Base-by-base conservation (phyloP, 2,797 vertebrate species). In the Sandelia bainsii region DNA sequence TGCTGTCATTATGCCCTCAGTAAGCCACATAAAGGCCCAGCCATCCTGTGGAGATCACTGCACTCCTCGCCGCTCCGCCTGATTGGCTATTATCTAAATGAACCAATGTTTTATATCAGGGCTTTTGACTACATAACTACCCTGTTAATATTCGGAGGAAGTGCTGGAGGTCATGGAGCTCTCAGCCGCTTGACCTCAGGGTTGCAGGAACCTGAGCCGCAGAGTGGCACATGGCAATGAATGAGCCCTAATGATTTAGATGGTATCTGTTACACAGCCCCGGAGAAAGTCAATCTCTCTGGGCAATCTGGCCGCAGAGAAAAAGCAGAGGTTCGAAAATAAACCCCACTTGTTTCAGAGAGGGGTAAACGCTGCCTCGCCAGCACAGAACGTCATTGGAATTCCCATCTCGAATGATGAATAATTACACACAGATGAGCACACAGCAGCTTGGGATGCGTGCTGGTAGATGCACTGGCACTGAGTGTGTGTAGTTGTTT, bases 221-320 rank as follows among this genome's bases (percentile, higher is more conserved):
- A 93, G 96, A 95, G 95, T 94, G 92, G 96, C 96, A 97, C 94
- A 96, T 96, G 96, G 95, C 94, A 89, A 84, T 90, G 92, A 95
- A 94, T 95, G 90, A 94, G 92, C 90, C 86, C 92, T 98, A 99
- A 99, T 97, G 97, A 96, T 99, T 99, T 98, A 98, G 96, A 94
- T 93, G 94, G 94, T 96, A 98, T 98, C 96, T 95, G 95, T 97
- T 98, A 96, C 96, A 97, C 95, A 94, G 94, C 95, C 37, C 95
- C 90, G 91, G 94, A 93, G 92, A 96, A 96, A 93, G 85, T 67
- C 82, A 89, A 93, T 92, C 91, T 92, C 82, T 87, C 63, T 42
- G 51, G 90, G 90, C 96, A 96, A 97, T 96, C 95, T 96, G 94
- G 95, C 94, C 89, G 92, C 81, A 92, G 94, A 89, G 95, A 95